A percentile compares a stretch with the other conserved stretches of the same genome.
Conservation (phyloP, 2,797 vertebrate genomes). For the Menidia menidia region DNA sequence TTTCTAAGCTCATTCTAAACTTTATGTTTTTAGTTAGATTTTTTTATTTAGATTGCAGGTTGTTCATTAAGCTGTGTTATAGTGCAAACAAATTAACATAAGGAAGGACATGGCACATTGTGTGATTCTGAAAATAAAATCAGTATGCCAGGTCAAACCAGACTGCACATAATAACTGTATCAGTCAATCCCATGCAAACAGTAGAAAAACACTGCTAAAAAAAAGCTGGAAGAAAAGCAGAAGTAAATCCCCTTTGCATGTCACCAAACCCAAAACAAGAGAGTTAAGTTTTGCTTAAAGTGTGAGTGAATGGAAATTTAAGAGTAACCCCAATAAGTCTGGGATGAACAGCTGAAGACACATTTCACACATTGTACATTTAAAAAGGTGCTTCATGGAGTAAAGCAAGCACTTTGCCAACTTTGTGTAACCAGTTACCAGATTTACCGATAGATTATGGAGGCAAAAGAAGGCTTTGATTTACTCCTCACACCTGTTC, state of each 20-base stretch:
- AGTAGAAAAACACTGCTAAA: slow-evolving; percentile 2
- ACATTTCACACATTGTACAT: slow-evolving; percentile 73
- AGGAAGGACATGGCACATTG: slow-evolving; percentile 30
- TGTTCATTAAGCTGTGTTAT: neutral
- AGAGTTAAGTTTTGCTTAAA: neutral
- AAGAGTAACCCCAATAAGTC: slow-evolving; percentile 22
- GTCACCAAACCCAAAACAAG: slow-evolving; percentile 28
- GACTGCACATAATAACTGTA: too few species aligned
- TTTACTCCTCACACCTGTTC: slow-evolving; percentile 70
- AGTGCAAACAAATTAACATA: slow-evolving; percentile 40
- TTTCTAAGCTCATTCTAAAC: neutral
- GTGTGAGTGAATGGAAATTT: slow-evolving; percentile 42
- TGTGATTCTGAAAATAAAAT: neutral
- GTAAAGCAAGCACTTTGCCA: slow-evolving; percentile 76
- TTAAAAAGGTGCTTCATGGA: slow-evolving; percentile 52
- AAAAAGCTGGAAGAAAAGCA: slow-evolving; percentile 1
- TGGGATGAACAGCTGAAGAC: slow-evolving; percentile 81
- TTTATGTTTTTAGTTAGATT: neutral
- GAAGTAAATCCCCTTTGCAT: slow-evolving; percentile 32
- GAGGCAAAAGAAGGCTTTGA: slow-evolving; percentile 58
- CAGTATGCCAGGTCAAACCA: too few species aligned
- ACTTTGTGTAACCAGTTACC: slow-evolving; percentile 18
- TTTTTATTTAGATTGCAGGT: neutral
- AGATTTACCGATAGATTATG: slow-evolving; percentile 16
- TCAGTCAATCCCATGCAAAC: slow-evolving; percentile 40